phyloP scores from a whole-genome alignment of 2,888 invertebrate genomes.

The Andrena fulva region DNA sequence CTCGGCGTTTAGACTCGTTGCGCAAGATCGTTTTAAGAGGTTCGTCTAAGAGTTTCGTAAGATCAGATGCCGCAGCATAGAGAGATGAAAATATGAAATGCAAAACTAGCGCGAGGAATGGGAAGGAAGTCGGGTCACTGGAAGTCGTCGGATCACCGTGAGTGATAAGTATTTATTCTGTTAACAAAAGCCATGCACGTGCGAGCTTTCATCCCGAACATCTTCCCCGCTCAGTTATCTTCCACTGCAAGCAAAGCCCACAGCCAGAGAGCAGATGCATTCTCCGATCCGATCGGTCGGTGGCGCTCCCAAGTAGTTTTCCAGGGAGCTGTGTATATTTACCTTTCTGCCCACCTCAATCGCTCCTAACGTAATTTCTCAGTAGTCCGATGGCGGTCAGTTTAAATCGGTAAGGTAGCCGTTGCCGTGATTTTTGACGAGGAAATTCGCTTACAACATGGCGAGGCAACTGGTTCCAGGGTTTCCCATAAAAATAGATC shows the following conservation, averaged over 20 bases:
- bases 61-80: too few species aligned
- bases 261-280: neutral
- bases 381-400: neutral
- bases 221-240: neutral
- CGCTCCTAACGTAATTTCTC: neutral
- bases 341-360: neutral
- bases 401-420: neutral
- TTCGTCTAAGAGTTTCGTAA: too few species aligned
- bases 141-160: constrained; percentile 34
- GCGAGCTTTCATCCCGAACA: neutral
- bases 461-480: constrained; percentile 20
- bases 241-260: neutral
- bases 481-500: constrained; percentile 76
- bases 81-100: neutral
- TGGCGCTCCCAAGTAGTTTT: neutral
- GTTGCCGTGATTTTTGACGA: too few species aligned
- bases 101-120: neutral
- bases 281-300: neutral
- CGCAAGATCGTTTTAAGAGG: too few species aligned
- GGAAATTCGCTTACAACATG: neutral
- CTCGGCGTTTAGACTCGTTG: too few species aligned
- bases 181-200: constrained; percentile 21
- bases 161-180: constrained; percentile 44
- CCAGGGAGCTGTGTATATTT: neutral
- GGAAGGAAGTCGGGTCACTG: constrained; percentile 33